Evolutionary conservation across 1,140 invertebrate species (phyloP).

Genomic region (Ctenoplectra terminalis): DNA sequence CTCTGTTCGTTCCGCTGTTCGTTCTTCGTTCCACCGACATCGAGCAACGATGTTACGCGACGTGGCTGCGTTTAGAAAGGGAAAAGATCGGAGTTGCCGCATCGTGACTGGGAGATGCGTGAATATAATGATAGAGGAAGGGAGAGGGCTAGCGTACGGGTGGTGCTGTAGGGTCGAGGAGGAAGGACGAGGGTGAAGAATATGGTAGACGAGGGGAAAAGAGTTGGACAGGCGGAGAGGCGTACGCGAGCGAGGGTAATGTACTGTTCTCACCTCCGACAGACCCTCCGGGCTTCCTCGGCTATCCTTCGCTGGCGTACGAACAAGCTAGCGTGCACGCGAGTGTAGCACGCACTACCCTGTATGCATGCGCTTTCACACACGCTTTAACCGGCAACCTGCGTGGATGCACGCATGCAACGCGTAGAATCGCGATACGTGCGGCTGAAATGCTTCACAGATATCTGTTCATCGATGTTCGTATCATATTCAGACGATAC

Average conservation of each 20-base stretch:
- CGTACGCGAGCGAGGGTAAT: conserved; percentile 69
- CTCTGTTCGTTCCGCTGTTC: neutral
- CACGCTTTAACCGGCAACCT: conserved; percentile 31
- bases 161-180: conserved; percentile 34
- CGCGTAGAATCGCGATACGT: conserved; percentile 32
- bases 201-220: conserved; percentile 55
- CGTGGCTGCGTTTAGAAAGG: conserved; percentile 47
- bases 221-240: conserved; percentile 49
- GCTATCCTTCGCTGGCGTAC: conserved; percentile 60
- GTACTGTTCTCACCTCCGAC: conserved; percentile 76
- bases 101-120: conserved; percentile 57
- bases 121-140: conserved; percentile 69
- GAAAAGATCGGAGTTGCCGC: conserved; percentile 40
- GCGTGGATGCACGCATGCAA: conserved; percentile 32
- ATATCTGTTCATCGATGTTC: conserved; percentile 44
- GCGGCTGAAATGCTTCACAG: conserved; percentile 10
- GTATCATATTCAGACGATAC: conserved; percentile 18
- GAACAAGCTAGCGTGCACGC: conserved; percentile 8
- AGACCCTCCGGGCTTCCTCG: conserved; percentile 70
- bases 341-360: conserved; percentile 19
- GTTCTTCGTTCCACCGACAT: neutral
- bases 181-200: conserved; percentile 49
- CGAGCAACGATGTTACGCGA: conserved; percentile 38
- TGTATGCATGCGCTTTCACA: neutral
- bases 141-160: conserved; percentile 13